Percentiles rank a stretch among this genome's conserved stretches.
Conservation (phyloP, 2,113 vertebrate genomes). For the Coregonus clupeaformis region DNA sequence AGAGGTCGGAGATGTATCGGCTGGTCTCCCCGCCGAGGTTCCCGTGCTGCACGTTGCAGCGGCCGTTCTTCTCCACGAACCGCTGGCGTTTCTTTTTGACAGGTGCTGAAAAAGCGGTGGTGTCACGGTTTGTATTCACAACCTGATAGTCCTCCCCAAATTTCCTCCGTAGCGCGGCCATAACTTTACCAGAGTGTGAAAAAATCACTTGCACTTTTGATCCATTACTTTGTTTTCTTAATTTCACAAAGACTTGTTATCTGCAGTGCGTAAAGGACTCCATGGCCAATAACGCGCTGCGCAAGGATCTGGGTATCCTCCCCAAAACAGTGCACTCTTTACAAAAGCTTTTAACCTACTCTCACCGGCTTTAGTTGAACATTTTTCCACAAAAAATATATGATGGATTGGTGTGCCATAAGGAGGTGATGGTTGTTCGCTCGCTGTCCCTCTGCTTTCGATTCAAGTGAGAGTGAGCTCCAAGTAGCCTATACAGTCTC, state of each 20-base stretch:
- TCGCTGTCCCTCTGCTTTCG: neutral
- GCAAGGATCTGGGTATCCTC: slow-evolving; percentile 26
- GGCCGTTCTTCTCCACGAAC: slow-evolving; percentile 88
- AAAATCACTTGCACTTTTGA: slow-evolving; percentile 27
- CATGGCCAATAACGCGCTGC: slow-evolving; percentile 56
- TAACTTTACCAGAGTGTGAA: slow-evolving; percentile 45
- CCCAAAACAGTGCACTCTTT: neutral
- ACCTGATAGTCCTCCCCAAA: slow-evolving; percentile 86
- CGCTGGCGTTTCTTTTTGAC: slow-evolving; percentile 83
- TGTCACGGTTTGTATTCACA: slow-evolving; percentile 70
- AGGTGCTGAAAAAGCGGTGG: slow-evolving; percentile 67
- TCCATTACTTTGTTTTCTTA: slow-evolving; percentile 49
- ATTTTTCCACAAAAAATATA: neutral
- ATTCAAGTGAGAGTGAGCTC: slow-evolving; percentile 33
- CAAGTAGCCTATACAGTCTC: slow-evolving; percentile 23
- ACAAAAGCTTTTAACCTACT: neutral
- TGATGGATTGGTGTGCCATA: neutral
- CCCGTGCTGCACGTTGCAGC: slow-evolving; percentile 87
- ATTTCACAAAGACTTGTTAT: slow-evolving; percentile 45
- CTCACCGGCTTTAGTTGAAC: neutral
- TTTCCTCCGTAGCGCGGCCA: slow-evolving; percentile 83
- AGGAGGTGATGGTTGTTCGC: neutral
- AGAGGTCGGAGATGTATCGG: slow-evolving; percentile 85
- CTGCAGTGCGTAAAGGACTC: slow-evolving; percentile 69
- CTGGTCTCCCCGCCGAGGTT: slow-evolving; percentile 86